A percentile compares a stretch with the other conserved stretches of the same genome.
Evolutionary conservation across 1,140 invertebrate genomes (phyloP).

Genomic region (Drosophila teissieri): DNA sequence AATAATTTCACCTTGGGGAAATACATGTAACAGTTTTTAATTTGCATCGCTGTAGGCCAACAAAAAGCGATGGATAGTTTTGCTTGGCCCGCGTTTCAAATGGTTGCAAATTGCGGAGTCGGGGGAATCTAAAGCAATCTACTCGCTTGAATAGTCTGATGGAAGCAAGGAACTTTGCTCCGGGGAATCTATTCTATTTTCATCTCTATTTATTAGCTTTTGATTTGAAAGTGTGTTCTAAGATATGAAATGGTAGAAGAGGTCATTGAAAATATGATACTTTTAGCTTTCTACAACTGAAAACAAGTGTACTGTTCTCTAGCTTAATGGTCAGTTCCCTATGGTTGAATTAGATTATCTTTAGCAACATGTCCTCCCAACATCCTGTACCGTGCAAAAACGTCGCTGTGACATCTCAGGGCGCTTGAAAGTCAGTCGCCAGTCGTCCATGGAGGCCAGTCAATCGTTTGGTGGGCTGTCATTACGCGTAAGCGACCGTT

Average conservation of each 20-base stretch:
- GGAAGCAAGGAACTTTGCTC: neutral
- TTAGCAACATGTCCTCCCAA: conserved; percentile 1
- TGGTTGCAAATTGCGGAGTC: neutral
- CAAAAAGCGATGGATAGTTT: conserved; percentile 72
- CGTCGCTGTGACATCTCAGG: conserved; percentile 5
- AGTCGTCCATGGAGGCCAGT: conserved; percentile 20
- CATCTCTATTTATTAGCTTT: neutral
- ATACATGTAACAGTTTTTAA: conserved; percentile 82
- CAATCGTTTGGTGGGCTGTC: conserved; percentile 63
- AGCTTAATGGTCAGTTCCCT: neutral
- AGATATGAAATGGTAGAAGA: too few species aligned
- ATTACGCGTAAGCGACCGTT: conserved; percentile 67
- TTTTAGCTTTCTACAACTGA: too few species aligned
- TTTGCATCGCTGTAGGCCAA: conserved; percentile 71
- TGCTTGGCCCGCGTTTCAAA: conserved; percentile 18
- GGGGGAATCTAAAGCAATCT: conserved; percentile 3
- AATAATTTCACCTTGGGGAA: conserved; percentile 81
- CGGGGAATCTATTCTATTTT: neutral
- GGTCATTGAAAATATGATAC: too few species aligned
- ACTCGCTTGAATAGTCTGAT: conserved; percentile 1
- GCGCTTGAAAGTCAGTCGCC: conserved; percentile 27
- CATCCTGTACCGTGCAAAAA: conserved; percentile 12
- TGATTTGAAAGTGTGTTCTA: too few species aligned
- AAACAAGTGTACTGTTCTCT: too few species aligned
- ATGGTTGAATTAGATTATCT: neutral